phyloP scores from a whole-genome alignment of 2,888 invertebrate species.

The Steromphala cineraria region DNA sequence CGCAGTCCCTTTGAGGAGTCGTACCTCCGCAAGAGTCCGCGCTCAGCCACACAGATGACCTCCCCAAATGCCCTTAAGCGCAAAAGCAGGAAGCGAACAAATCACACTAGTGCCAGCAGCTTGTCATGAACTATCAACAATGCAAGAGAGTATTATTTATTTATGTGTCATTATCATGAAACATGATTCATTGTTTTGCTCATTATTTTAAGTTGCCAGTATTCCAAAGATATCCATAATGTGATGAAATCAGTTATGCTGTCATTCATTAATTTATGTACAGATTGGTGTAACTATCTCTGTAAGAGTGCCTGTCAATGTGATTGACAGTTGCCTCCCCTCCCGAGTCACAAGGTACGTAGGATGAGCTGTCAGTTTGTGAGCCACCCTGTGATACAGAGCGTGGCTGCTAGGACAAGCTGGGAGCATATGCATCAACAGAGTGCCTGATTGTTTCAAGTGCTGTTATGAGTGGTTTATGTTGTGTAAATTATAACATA shows the following conservation, averaged over 20 bases:
- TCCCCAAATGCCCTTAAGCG: slow-evolving; percentile 27
- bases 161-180: neutral
- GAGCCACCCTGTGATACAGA: too few species aligned
- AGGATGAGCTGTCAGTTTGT: too few species aligned
- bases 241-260: neutral
- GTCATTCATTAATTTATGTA: neutral
- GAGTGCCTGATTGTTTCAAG: slow-evolving; percentile 3
- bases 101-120: neutral
- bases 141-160: neutral
- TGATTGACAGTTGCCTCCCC: neutral
- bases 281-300: neutral
- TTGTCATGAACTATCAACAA: neutral
- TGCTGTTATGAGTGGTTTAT: neutral
- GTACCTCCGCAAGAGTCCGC: slow-evolving; percentile 13
- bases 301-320: neutral
- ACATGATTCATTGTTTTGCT: neutral
- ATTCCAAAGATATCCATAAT: neutral
- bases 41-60: slow-evolving; percentile 22
- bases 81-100: slow-evolving; percentile 22
- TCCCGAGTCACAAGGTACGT: too few species aligned
- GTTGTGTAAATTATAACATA: neutral
- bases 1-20: neutral
- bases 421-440: neutral
- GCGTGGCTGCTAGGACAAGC: too few species aligned
- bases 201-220: neutral